Base-by-base conservation (phyloP, 2,113 vertebrate genomes). In the Alligator sinensis region DNA sequence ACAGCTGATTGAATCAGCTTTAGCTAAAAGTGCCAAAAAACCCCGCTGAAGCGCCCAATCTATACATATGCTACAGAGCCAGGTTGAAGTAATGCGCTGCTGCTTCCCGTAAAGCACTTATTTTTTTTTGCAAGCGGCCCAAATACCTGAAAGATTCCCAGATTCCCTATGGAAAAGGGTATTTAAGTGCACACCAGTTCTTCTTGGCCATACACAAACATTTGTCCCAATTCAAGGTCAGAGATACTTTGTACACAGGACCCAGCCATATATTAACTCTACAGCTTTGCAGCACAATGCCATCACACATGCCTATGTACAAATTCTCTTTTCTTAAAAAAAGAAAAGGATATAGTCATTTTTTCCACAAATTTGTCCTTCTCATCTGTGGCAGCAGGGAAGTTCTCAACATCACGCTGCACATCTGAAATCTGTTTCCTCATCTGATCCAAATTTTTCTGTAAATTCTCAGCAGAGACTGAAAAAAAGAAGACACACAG, bases 401-500 rank as follows among this genome's bases (percentile, higher is more conserved):
- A 99, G 4, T 97, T 98, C 93, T 98, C 97, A 79, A 98, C 95
- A 92, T 98, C 97, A 79, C 98, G 98, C 70, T 98, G 96, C 74
- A 98, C 84, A 15, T 86, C 97, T 81, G 97, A 95, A 93, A 99
- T 98, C 84, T 99, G 97, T 94, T 98, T 98, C 72, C 97, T 98
- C 98, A 99, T 99, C 60, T 96, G 95, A 62, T 98, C 98, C n/a
- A 99, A 94, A 91, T 97, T 99, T 98, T 99, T 99, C 96, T 98
- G 98, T 88, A 98, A 96, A 2, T 94, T 98, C 96, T 99, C 98
- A 79, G 98, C 98, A 84, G 98, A 98, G 81, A 99, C 98, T 98
- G 80, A 5, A 88, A 84, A 10, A 3, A 38, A 10, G 18, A 19
- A 38, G 9, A 47, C 47, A 91, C 77, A 84, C 2, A 81, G 13